Base-by-base conservation (phyloP, 2,113 vertebrate species). In the Cyanoderma ruficeps region DNA sequence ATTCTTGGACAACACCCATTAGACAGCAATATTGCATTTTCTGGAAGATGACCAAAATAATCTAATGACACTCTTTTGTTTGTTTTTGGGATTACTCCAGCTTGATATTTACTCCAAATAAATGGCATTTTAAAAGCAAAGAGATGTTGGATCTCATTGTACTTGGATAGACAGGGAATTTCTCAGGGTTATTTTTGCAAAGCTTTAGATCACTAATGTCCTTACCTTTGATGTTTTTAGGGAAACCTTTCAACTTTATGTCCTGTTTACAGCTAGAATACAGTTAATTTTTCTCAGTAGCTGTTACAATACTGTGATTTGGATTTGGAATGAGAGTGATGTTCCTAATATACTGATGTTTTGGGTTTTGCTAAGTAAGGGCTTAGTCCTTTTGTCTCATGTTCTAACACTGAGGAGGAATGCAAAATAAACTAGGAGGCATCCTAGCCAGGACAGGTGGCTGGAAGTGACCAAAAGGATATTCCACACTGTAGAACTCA, bases 61-160 rank as follows among this genome's bases (percentile, higher is more conserved):
- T 49, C 18, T 59, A 81, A 89, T 33, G 68, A 7, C 12, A 47
- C 9, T 39, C 31, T 59, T 63, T 67, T 78, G 20, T 50, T 77
- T 77, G 15, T 7, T 67, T 67, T 74, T 75, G 10, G 60, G 47
- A 52, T 75, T 84, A 82, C 87, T 87, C 61, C 17, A 50, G 15
- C 59, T 74, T 79, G 49, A 68, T 93, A 89, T 91, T 94, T 93
- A 60, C 31, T 76, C 31, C 75, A 84, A 93, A 85, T 56, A 13
- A 87, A 68, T 64, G 70, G 31, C 41, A 57, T 85, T 89, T 87
- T 56, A 79, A 87, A 93, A 78, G 35, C 33, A 82, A 71, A 82
- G 30, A 82, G 65, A 68, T 85, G 31, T 12, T 85, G 41, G 35
- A 64, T 52, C 39, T 84, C 61, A 75, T 52, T 87, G 11, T 33